Conservation (phyloP, 2,888 invertebrate species). For the Drepanosiphum platanoidis region DNA sequence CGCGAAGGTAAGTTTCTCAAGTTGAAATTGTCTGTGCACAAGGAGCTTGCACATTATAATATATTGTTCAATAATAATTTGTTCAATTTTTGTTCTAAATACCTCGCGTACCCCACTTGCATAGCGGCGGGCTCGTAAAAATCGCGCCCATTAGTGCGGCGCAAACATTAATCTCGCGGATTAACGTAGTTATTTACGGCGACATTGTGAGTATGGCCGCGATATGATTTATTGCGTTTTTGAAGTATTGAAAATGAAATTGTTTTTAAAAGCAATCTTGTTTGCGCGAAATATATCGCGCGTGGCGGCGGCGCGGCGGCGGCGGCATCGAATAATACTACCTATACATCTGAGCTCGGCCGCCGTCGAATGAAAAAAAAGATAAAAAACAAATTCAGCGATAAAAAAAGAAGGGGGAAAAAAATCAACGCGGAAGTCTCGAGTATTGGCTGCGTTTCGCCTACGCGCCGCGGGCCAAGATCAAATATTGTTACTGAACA, state of each 20-base stretch:
- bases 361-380: too few relatives aligned
- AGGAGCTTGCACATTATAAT: constrained; percentile 13
- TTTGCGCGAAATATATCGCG: background rate
- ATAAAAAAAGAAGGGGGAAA: too few relatives aligned
- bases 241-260: background rate
- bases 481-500: background rate
- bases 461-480: background rate
- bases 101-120: background rate
- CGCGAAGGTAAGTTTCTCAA: constrained; percentile 45
- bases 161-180: constrained; percentile 20
- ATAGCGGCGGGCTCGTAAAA: background rate
- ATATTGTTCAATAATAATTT: constrained; percentile 37
- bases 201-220: background rate
- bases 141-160: background rate
- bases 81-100: constrained; percentile 32
- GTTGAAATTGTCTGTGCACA: constrained; percentile 26
- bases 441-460: background rate
- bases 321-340: too few relatives aligned
- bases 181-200: constrained; percentile 14
- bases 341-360: too few relatives aligned
- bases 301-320: background rate
- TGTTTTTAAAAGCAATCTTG: background rate
- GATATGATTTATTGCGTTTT: constrained; percentile 17
- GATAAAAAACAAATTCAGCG: too few relatives aligned
- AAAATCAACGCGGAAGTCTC: background rate